Base-by-base conservation (phyloP, 2,113 vertebrate genomes). In the Formicarius rufipectus region DNA sequence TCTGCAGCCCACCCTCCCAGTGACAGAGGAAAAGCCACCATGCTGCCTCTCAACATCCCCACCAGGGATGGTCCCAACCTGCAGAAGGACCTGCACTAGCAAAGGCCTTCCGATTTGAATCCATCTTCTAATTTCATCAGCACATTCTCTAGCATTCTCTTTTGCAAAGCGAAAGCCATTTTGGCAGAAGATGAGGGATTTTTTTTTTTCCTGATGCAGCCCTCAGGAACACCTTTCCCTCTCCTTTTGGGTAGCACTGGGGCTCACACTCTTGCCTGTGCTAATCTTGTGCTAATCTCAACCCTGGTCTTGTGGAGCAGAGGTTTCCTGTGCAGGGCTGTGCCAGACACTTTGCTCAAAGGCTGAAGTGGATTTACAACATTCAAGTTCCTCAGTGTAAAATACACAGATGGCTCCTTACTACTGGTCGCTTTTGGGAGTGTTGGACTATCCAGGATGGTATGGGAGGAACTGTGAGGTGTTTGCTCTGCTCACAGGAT, bases 261-360 rank as follows among this genome's bases (percentile, higher is more conserved):
- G 5, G 6, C 42, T 84, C 4, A 0, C 6, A 3, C 59, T 78
- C 19, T 16, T 2, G 1, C 37, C 47, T 1, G 0, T 66, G 78
- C 62, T 91, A 50, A 89, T 82, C 89, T 69, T 1, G 0, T 55
- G 81, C 76, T 89, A 60, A 85, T 91, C 82, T 87, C 90, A 88
- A 20, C 62, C 44, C 28, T 35, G 50, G 15, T 86, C 62, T 59
- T 75, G 22, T 62, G 72, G 35, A 91, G 77, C 71, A 53, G 78
- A 84, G 8, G 44, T 83, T 93, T 73, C 78, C 71, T 45, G n/a
- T 40, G 42, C 24, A 3, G 0, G 18, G 47, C 64, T 64, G 81
- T 81, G 82, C 62, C 78, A 76, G 40, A 40, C 9, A 1, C 67
- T 94, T 90, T 44, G 45, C 71, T 90, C 53, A 19, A 40, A 88